These are phyloP conservation scores for Geophilus truncorum DNA, from an alignment of 2,888 invertebrate genomes.

Conservation along the genomic window DNA sequence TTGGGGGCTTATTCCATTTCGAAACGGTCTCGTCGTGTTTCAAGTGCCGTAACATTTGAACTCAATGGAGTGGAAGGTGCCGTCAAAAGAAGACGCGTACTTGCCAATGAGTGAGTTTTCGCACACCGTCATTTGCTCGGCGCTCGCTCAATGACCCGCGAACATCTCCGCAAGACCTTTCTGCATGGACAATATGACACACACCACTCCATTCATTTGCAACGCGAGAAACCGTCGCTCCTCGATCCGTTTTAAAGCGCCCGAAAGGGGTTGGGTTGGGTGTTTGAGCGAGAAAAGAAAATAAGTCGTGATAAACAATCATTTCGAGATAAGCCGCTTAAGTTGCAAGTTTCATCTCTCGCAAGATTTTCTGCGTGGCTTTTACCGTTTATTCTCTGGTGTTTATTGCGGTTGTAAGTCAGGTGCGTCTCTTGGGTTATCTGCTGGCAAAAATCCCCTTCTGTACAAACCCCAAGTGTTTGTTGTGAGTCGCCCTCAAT, in stretches of 20 bases:
- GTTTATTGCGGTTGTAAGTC: constrained; percentile 24
- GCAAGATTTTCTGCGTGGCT: not conserved
- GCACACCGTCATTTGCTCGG: not conserved
- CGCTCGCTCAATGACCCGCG: constrained; percentile 7
- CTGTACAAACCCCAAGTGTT: not conserved
- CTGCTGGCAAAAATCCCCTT: constrained; percentile 20
- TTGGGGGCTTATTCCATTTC: constrained; percentile 15
- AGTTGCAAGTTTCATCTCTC: not conserved
- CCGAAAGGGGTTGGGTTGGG: not conserved
- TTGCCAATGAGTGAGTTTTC: not conserved
- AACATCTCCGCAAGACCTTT: not conserved
- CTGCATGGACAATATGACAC: constrained; percentile 23
- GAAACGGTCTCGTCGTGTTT: constrained; percentile 7
- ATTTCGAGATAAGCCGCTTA: constrained; percentile 10
- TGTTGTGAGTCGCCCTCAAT: not conserved
- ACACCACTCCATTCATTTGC: constrained; percentile 7
- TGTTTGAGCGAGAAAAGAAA: not conserved
- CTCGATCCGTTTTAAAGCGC: not conserved
- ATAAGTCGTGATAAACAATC: constrained; percentile 10
- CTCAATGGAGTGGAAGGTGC: constrained; percentile 12
- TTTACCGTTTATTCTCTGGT: not conserved
- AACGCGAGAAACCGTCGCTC: not conserved
- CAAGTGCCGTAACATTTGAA: constrained; percentile 25
- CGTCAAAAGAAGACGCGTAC: not conserved
- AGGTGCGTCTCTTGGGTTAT: constrained; percentile 10